phyloP scores from a whole-genome alignment of 2,113 vertebrate species.

The Platichthys stellatus region DNA sequence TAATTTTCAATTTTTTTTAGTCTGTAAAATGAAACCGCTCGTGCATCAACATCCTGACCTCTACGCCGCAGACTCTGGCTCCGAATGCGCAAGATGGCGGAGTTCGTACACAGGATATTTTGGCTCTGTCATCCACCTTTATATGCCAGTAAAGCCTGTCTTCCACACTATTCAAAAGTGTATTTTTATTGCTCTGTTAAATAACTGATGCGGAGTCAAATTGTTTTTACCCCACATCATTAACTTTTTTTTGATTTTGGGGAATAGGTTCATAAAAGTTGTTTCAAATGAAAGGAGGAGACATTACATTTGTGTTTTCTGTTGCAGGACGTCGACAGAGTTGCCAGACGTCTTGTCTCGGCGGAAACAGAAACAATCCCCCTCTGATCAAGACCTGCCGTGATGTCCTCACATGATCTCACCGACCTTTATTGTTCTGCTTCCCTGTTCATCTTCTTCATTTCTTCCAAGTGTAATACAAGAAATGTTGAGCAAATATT shows the following conservation, averaged over 20 bases:
- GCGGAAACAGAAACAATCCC: slow-evolving; percentile 70
- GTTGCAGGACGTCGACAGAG: slow-evolving; percentile 80
- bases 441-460: background rate
- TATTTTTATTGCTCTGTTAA: no score
- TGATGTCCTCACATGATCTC: slow-evolving; percentile 47
- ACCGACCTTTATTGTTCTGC: no score
- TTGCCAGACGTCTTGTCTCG: slow-evolving; percentile 79
- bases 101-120: no score
- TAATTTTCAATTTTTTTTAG: no score
- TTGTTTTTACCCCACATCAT: no score
- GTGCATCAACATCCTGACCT: no score
- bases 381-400: slow-evolving; percentile 73
- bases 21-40: no score
- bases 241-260: background rate
- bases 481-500: background rate
- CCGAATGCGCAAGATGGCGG: no score
- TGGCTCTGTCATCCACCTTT: no score
- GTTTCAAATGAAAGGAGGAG: background rate
- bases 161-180: no score
- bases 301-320: slow-evolving; percentile 25
- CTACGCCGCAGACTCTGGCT: no score
- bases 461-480: background rate
- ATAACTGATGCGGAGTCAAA: background rate
- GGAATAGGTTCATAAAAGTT: background rate
- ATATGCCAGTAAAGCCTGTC: no score